Evolutionary conservation across 1,140 invertebrate genomes (phyloP), one percentile per base, ranked within the genome.

Genomic region (Trichonephila clavipes): DNA sequence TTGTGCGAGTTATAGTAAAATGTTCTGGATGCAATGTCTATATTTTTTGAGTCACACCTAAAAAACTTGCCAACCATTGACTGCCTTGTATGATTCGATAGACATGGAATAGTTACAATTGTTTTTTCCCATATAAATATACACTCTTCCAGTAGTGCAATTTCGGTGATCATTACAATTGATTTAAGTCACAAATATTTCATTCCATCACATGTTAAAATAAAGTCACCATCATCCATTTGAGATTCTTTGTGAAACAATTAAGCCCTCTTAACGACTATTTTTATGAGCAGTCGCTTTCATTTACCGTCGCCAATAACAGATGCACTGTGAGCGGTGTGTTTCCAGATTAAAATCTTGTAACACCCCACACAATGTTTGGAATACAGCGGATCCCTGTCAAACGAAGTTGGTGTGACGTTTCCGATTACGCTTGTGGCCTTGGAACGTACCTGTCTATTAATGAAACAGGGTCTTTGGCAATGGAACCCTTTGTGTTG

Each of bases 391-490:
- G 66, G 24, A 69, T 5, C n/a, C 12, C 66, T 3, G 66, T 69
- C 24, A 69, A 24, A 24, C n/a, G 66, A 12, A 24, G 66, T 69
- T 12, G 1, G 7, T 28, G n/a, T 69, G 66, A 69, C 24, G 66
- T 69, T n/a, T 69, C 66, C 5, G 24, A 69, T 69, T 24, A 69
- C 66, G 66, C 8, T 21, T 0, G 0, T 14, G n/a, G 8, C n/a
- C 66, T 24, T 69, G n/a, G 66, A 24, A 10, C 21, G 66, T 69
- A 69, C 66, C 66, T 69, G 66, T n/a, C 66, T 69, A 69, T 69
- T 69, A 69, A 28, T 69, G 66, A 69, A 69, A 69, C 66, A 28
- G 66, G 66, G 66, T 69, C n/a, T 69, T n/a, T 69, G 66, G 66
- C 66, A 69, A 21, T 69, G 8, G n/a, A 21, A 24, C 24, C 61